These are phyloP conservation scores for Leistus spinibarbis DNA, from an alignment of 2,888 invertebrate species.

Conservation along the genomic window DNA sequence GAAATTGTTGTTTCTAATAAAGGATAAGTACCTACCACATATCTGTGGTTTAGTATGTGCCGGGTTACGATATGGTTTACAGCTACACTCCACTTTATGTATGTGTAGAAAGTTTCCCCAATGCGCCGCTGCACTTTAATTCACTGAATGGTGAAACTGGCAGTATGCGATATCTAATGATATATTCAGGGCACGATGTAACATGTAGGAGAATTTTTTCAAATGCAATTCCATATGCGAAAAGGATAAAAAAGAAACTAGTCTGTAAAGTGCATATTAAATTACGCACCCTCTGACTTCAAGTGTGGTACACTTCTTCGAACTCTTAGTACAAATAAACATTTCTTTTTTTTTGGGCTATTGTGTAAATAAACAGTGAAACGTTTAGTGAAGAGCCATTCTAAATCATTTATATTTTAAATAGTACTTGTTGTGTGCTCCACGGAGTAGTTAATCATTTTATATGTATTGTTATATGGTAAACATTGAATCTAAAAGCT, in stretches of 20 bases:
- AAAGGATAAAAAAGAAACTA: slow-evolving; percentile 37
- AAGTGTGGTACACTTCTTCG: background rate
- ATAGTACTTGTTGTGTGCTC: no score
- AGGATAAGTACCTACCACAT: no score
- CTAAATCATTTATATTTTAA: no score
- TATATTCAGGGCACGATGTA: slow-evolving; percentile 35
- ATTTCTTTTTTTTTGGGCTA: background rate
- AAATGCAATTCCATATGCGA: slow-evolving; percentile 37
- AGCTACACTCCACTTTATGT: background rate
- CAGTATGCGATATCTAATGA: slow-evolving; percentile 23
- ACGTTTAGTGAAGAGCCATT: no score
- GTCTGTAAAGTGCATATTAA: slow-evolving; percentile 35
- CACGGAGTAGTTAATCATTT: no score
- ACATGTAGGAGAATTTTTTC: slow-evolving; percentile 34
- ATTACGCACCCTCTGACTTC: slow-evolving; percentile 26
- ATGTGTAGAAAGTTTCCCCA: background rate
- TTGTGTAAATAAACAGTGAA: no score
- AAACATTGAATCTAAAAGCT: no score
- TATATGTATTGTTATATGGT: no score
- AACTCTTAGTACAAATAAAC: slow-evolving; percentile 4
- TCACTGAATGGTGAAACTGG: background rate
- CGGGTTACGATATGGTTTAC: background rate
- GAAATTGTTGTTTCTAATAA: no score
- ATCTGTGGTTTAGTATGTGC: no score
- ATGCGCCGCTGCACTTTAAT: background rate